Conservation (phyloP, 2,113 vertebrate genomes). For the pig (Sus scrofa) region DNA sequence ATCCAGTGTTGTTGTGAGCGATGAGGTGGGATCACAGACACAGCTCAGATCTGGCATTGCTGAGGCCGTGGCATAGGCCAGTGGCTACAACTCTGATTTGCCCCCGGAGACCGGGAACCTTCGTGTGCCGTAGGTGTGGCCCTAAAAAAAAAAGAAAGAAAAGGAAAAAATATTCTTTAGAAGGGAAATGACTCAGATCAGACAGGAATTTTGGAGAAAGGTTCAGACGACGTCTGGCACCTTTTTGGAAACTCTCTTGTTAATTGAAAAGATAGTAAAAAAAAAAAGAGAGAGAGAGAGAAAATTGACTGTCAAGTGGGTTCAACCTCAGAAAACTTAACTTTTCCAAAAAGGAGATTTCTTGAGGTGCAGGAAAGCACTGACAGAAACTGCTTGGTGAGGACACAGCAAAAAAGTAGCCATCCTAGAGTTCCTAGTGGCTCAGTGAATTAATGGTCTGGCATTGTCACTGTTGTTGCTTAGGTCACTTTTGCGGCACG, state of each 20-base stretch:
- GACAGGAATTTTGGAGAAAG: not conserved
- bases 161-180: not conserved
- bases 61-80: too few species aligned
- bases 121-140: too few species aligned
- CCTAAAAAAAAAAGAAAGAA: too few species aligned
- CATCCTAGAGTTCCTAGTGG: too few species aligned
- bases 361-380: not conserved
- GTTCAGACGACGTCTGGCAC: not conserved
- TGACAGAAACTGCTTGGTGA: not conserved
- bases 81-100: too few species aligned
- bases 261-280: conserved; percentile 2
- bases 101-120: too few species aligned
- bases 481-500: too few species aligned
- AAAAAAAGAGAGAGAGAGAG: not conserved
- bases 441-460: too few species aligned
- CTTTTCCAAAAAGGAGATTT: not conserved
- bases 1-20: too few species aligned
- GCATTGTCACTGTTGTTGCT: too few species aligned
- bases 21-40: too few species aligned
- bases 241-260: not conserved
- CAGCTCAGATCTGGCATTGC: too few species aligned
- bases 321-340: not conserved
- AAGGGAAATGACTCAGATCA: not conserved
- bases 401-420: not conserved
- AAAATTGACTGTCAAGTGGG: not conserved